Base-by-base conservation (phyloP, 2,888 invertebrate genomes). In the Agrilus mali region DNA sequence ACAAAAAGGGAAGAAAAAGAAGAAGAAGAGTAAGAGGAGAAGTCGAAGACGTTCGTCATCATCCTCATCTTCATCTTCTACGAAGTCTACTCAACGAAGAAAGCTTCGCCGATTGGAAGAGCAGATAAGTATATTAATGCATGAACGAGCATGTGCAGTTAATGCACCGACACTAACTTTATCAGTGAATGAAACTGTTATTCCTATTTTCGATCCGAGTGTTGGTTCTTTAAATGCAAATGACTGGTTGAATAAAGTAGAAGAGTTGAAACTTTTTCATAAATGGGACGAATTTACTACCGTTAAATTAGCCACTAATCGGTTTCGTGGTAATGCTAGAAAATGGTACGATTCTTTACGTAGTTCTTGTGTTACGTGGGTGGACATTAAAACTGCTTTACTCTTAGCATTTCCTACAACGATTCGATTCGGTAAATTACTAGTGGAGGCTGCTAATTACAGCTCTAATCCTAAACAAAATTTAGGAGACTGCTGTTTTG, bases 21-120 rank as follows among this genome's bases (percentile, higher is more conserved):
- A 22, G 22, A 7, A 22, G 22, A 22, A 22, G 8, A 7, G 22
- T 7, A 22, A 7, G 8, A 22, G 8, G 8, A 22, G 22, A 22
- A 22, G 22, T 2, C 22, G 22, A 7, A 22, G 22, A 22, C 4
- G 22, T 22, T 22, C 22, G 22, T 6, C 7, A 7, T 22, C 22
- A 7, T 7, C 22, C 22, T 22, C 22, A 22, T 22, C 22, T 22
- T 22, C 7, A 2, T 22, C 41, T 34, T 41, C 33, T 41, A 22
- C 41, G 46, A 40, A 35, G 33, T 39, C 40, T 38, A 8, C 6
- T 35, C 35, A 35, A 35, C 35, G 35, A 14, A 35, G 16, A 10
- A 35, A 15, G 34, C 13, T 34, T 15, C 13, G 15, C 5, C 13
- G 15, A 7, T 7, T 34, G 7, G 34, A 34, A 34, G 15, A 15